Conservation (phyloP, 1,140 invertebrate genomes). For the Cardiocondyla obscurior region DNA sequence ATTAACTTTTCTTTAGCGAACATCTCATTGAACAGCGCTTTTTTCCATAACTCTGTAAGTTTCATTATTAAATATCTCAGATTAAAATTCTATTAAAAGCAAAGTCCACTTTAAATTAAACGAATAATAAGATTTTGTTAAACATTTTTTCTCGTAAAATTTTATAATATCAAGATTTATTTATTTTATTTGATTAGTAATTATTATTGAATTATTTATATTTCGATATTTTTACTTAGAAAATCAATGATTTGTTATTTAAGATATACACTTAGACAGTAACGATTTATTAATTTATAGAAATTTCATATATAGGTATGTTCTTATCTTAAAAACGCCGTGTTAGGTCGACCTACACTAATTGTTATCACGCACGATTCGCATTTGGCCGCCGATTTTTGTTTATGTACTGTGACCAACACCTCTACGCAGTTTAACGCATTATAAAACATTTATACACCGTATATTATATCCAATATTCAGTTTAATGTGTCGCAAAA, state of each 20-base stretch:
- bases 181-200: background rate
- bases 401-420: too few relatives aligned
- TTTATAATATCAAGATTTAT: background rate
- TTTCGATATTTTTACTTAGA: background rate
- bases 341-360: too few relatives aligned
- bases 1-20: slow-evolving; percentile 17
- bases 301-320: too few relatives aligned
- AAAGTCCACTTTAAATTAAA: slow-evolving; percentile 14
- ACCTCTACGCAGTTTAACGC: too few relatives aligned
- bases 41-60: slow-evolving; percentile 20
- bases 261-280: slow-evolving; percentile 1
- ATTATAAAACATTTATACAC: too few relatives aligned
- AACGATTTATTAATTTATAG: too few relatives aligned
- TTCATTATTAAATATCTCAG: slow-evolving; percentile 20
- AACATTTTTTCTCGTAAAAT: background rate
- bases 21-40: background rate
- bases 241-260: background rate
- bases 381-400: too few relatives aligned
- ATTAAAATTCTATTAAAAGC: slow-evolving; percentile 40
- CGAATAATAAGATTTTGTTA: slow-evolving; percentile 12
- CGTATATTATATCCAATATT: too few relatives aligned
- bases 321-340: too few relatives aligned
- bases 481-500: too few relatives aligned
- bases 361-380: too few relatives aligned
- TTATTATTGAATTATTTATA: background rate